Percentiles rank a stretch among this genome's conserved stretches.
Evolutionary conservation across 2,113 vertebrate genomes (phyloP).

Genomic region (Lampris incognitus): DNA sequence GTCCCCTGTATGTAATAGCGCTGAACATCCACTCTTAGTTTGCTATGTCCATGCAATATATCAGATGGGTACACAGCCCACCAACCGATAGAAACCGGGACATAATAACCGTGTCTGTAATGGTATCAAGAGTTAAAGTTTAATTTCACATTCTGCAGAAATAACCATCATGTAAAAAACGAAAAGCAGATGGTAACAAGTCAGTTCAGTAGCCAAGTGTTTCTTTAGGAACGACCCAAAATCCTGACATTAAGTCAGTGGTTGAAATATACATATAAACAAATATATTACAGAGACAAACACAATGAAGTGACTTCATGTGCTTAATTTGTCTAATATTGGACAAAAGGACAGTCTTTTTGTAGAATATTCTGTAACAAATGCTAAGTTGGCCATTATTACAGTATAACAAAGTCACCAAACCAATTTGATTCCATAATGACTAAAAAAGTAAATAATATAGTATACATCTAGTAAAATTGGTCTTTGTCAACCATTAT

Average conservation of each 20-base stretch:
- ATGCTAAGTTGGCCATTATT: background rate
- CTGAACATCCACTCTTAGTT: slow-evolving; percentile 19
- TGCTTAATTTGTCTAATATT: background rate
- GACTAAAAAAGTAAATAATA: slow-evolving; percentile 17
- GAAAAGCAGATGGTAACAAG: background rate
- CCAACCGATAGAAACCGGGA: slow-evolving; percentile 36
- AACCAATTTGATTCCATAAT: background rate
- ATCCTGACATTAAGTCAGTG: slow-evolving; percentile 7
- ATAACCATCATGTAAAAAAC: slow-evolving; percentile 29
- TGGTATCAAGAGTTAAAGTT: background rate
- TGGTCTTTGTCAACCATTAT: slow-evolving; percentile 14
- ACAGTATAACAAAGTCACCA: background rate
- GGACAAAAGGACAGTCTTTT: background rate
- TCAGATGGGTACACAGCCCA: slow-evolving; percentile 23
- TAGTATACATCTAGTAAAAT: background rate
- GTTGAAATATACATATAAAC: slow-evolving; percentile 20
- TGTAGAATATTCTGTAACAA: background rate
- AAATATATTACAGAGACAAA: slow-evolving; percentile 10
- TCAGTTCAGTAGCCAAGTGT: background rate
- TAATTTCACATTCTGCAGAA: slow-evolving; percentile 61
- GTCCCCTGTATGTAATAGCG: too few species aligned
- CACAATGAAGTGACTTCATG: background rate
- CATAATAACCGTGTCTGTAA: background rate
- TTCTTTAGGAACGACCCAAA: slow-evolving; percentile 34
- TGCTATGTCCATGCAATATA: slow-evolving; percentile 43